phyloP scores from a whole-genome alignment of 2,888 invertebrate genomes.

The Catocala nupta region DNA sequence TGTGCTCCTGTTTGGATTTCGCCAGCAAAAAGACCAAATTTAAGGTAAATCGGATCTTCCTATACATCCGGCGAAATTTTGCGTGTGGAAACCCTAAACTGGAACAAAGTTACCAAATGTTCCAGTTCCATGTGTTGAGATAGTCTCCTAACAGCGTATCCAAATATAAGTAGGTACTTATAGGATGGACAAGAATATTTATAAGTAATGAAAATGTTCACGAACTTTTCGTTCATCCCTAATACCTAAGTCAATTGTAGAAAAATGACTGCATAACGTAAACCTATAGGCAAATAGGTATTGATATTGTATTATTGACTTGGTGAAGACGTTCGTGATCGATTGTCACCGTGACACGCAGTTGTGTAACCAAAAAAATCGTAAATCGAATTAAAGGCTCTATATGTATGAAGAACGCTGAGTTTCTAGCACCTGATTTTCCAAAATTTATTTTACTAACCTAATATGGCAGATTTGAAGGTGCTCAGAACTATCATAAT shows the following conservation, averaged over 20 bases:
- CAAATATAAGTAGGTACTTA: background rate
- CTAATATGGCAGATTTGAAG: too few species aligned
- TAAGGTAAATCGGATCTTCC: background rate
- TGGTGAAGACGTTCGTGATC: background rate
- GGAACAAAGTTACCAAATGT: background rate
- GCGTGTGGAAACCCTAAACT: background rate
- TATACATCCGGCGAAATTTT: background rate
- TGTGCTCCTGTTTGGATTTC: background rate
- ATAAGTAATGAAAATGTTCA: background rate
- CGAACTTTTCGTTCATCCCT: slow-evolving; percentile 6
- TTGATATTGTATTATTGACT: slow-evolving; percentile 5
- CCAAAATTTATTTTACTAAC: too few species aligned
- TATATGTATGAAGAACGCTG: too few species aligned
- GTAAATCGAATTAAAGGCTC: too few species aligned
- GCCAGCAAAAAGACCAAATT: background rate
- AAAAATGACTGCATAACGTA: slow-evolving; percentile 17
- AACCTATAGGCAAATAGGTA: slow-evolving; percentile 7
- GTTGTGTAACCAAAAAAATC: too few species aligned
- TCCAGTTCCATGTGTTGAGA: background rate
- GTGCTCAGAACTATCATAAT: too few species aligned
- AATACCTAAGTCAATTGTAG: slow-evolving; percentile 19
- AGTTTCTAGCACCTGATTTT: too few species aligned
- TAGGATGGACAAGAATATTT: background rate
- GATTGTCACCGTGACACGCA: too few species aligned
- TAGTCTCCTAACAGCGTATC: background rate